These are phyloP conservation scores for Baronia brevicornis DNA, from an alignment of 2,888 invertebrate genomes.

Conservation along the genomic window DNA sequence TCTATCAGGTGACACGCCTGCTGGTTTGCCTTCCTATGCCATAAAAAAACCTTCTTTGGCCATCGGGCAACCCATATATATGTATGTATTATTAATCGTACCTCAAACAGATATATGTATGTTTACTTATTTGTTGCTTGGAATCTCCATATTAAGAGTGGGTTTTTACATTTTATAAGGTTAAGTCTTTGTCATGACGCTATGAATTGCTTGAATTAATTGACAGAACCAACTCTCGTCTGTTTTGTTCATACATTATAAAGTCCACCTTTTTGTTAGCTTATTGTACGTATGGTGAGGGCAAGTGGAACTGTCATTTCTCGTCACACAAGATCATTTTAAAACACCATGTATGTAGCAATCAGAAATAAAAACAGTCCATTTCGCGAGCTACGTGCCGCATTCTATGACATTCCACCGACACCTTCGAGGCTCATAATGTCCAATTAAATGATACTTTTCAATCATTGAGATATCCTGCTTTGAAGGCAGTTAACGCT, in stretches of 20 bases:
- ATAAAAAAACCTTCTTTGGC: no score
- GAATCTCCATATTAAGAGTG: no score
- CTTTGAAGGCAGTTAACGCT: slow-evolving; percentile 9
- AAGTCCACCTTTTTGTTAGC: slow-evolving; percentile 1
- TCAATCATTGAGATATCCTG: slow-evolving; percentile 23
- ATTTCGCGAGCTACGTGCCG: slow-evolving; percentile 14
- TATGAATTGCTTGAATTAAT: no score
- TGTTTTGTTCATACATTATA: neutral
- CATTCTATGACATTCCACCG: slow-evolving; percentile 20
- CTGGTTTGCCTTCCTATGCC: no score
- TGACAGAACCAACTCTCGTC: no score
- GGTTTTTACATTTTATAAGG: no score
- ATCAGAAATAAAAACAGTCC: slow-evolving; percentile 15
- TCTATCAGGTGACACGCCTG: no score
- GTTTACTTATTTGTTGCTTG: no score
- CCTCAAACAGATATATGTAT: no score
- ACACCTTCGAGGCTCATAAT: slow-evolving; percentile 22
- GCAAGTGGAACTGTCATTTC: slow-evolving; percentile 4
- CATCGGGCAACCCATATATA: no score
- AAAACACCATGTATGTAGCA: slow-evolving; percentile 10
- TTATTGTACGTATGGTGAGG: neutral
- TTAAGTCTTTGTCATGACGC: no score
- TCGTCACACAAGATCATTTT: slow-evolving; percentile 9
- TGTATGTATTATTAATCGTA: no score
- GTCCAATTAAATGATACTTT: slow-evolving; percentile 24